Evolutionary conservation across 2,797 vertebrate genomes (phyloP).

Genomic region (Crenichthys baileyi): DNA sequence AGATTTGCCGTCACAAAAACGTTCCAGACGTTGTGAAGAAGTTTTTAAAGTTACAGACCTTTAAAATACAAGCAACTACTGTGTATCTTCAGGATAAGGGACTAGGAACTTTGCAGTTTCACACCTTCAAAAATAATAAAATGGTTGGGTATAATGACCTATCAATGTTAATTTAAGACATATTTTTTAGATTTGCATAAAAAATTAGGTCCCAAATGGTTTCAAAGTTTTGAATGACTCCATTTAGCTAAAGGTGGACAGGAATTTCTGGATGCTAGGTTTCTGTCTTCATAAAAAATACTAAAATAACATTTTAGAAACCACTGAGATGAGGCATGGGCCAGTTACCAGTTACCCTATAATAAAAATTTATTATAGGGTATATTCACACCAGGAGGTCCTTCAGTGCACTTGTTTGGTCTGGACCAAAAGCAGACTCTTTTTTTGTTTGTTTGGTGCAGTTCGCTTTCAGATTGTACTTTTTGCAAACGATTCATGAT

Average conservation of each 20-base stretch:
- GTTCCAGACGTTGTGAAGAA: slow-evolving; percentile 14
- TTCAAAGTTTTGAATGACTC: background rate
- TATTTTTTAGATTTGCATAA: background rate
- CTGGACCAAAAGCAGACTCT: too few relatives aligned
- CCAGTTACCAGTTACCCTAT: background rate
- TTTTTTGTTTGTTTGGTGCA: too few relatives aligned
- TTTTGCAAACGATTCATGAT: too few relatives aligned
- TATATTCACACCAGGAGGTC: too few relatives aligned
- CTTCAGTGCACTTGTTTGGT: too few relatives aligned
- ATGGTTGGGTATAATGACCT: background rate
- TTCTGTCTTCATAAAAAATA: background rate
- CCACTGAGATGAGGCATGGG: background rate
- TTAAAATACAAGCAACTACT: slow-evolving; percentile 5
- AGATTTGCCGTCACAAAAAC: slow-evolving; percentile 29
- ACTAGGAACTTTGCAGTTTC: slow-evolving; percentile 12
- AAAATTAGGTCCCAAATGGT: background rate
- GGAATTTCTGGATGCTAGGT: background rate
- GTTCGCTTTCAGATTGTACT: too few relatives aligned
- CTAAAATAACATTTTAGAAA: background rate
- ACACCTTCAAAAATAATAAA: too few relatives aligned
- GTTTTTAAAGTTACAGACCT: background rate
- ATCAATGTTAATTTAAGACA: background rate
- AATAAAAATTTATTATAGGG: too few relatives aligned
- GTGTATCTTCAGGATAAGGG: background rate
- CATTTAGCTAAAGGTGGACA: background rate